Evolutionary conservation across 2,888 invertebrate genomes (phyloP).

Genomic region (Acanthococcus lagerstroemiae): DNA sequence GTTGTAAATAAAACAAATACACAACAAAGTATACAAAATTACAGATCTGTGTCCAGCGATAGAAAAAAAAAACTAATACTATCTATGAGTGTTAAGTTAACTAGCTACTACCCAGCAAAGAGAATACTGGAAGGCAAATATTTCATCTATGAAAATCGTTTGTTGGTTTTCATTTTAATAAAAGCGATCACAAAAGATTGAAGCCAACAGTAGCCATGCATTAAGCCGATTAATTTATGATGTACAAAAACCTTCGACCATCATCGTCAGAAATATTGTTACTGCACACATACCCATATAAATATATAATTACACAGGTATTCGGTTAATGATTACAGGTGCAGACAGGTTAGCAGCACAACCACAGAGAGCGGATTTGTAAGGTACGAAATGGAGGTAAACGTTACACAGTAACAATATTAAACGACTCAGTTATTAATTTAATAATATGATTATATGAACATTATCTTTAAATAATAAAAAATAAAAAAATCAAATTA

Average conservation of each 20-base stretch:
- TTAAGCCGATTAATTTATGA: slow-evolving; percentile 19
- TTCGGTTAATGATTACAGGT: no score
- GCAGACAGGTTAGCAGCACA: no score
- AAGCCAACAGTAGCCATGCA: slow-evolving; percentile 25
- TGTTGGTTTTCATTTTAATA: slow-evolving; percentile 6
- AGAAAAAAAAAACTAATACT: slow-evolving; percentile 10
- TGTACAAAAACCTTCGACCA: neutral
- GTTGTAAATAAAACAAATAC: no score
- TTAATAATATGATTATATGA: neutral
- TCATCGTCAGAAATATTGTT: neutral
- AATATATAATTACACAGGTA: no score
- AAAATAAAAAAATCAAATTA: neutral
- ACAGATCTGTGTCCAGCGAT: neutral
- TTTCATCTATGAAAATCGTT: neutral
- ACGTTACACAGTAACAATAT: slow-evolving; percentile 5
- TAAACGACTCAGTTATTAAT: neutral
- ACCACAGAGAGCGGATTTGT: no score
- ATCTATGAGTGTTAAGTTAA: slow-evolving; percentile 14
- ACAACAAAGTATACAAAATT: no score
- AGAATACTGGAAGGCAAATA: slow-evolving; percentile 24
- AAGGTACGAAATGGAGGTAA: neutral
- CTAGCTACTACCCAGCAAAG: slow-evolving; percentile 23
- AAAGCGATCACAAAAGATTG: slow-evolving; percentile 16
- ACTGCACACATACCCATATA: no score
- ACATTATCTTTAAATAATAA: neutral